Base-by-base conservation (phyloP, 2,888 invertebrate genomes). In the Sipha maydis region DNA sequence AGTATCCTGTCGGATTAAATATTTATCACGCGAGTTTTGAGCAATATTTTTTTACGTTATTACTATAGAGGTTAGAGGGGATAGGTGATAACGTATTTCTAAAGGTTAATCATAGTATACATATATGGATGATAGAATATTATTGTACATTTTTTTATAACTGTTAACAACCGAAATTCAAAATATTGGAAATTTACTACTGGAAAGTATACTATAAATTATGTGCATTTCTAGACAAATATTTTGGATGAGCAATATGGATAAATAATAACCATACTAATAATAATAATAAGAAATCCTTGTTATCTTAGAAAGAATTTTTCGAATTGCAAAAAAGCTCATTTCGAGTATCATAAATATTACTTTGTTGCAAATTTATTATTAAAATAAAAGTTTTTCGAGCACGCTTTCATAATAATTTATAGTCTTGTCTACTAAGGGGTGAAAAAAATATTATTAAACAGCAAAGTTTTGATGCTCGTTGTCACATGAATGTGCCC, bases 351-450 rank as follows among this genome's bases (percentile, higher is more conserved):
- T 78, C 71, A 85, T 85, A 85, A 85, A 85, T 85, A 85, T 85
- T 85, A 85, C 85, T 85, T 85, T 85, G 85, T 78, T 56, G 73
- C 71, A 71, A 86, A 86, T 86, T 86, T 86, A 86, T 86, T 86
- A 86, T 86, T 86, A 86, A 86, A 86, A 86, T 71, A 86, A 86
- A 86, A 86, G 80, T 86, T 86, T 85, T 86, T 80, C 71, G 28
- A 86, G 86, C 86, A 69, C 86, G 86, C 86, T 56, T 73, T 79
- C 67, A 61, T 75, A 85, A 78, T 85, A 86, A 86, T 86, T 86
- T 86, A 86, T 86, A 73, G 86, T 86, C 86, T 86, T 73, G 86
- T 86, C 79, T 86, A 31, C 78, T 54, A 71, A 28, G 78, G 41
- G 31, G 71, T 31, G 79, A 34, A 71, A 86, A 79, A 79, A 79